These are phyloP conservation scores for Ptychoptera albimana DNA, from an alignment of 2,888 invertebrate species.

Conservation along the genomic window DNA sequence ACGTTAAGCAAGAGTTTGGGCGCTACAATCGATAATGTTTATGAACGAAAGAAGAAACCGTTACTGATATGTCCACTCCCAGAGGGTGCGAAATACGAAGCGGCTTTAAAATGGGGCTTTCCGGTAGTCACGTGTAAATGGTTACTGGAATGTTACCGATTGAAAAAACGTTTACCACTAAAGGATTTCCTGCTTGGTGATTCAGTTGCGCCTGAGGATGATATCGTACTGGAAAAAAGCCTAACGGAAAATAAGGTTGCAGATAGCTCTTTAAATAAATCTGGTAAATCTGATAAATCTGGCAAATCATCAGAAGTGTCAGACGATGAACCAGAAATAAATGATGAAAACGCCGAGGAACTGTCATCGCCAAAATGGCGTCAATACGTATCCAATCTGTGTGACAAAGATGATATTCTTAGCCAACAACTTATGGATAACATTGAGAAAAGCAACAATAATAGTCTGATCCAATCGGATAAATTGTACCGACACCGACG, in stretches of 20 bases:
- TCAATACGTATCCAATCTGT: not conserved
- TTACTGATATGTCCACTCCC: conserved; percentile 63
- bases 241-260: not conserved
- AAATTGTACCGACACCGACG: no score
- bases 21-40: conserved; percentile 49
- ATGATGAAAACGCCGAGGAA: not conserved
- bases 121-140: conserved; percentile 47
- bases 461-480: no score
- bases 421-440: no score
- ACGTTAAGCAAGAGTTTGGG: conserved; percentile 55
- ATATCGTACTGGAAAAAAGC: not conserved
- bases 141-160: conserved; percentile 40
- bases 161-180: conserved; percentile 29
- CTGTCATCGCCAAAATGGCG: not conserved
- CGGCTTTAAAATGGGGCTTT: conserved; percentile 67
- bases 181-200: conserved; percentile 29
- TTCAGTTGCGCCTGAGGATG: conserved; percentile 6
- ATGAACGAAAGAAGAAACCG: conserved; percentile 57
- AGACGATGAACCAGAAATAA: not conserved
- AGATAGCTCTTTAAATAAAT: no score
- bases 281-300: no score
- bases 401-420: no score
- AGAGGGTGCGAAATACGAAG: conserved; percentile 64
- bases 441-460: no score
- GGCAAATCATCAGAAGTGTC: not conserved